Evolutionary conservation across 35 echinoderm and acorn worm genomes (phyloP), one percentile per base, ranked within the genome.

Genomic region (Ophiothrix spiculata): DNA sequence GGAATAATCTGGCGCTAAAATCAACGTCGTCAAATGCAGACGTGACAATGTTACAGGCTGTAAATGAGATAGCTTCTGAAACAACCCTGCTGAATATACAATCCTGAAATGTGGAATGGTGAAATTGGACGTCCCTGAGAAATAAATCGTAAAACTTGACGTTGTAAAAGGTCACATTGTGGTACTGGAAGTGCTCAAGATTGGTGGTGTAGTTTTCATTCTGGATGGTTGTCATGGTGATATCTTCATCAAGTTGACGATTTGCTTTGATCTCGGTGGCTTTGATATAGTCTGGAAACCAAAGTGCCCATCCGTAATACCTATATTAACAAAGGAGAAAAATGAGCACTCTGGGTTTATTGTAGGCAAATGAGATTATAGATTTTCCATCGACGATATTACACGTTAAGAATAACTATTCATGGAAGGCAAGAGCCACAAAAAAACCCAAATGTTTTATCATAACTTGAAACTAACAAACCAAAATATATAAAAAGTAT

Each of bases 241-340:
- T 69, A 28, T 69, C 29, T 15, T 15, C 17, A 69, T 10, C 60
- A n/a, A 4, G 60, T 4, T 15, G 29, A 25, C 25, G 60, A n/a
- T 69, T 15, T 15, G 8, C 4, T 12, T 2, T 69, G 25, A 69
- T 69, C 2, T 69, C 60, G 60, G 60, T 28, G 29, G 60, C 60
- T 69, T 69, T 69, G 29, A 69, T 69, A n/a, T 69, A 69, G 25
- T 69, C 60, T 69, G 60, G 60, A 69, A 69, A 28, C 60, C 60
- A 69, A 25, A 69, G 29, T 69, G 60, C 60, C 60, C 60, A 69
- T 10, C 60, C 60, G 23, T 28, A 6, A 69, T 69, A 69, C 23
- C 60, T 69, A 19, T 49, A n/a, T n/a, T n/a, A n/a, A n/a, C n/a
- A n/a, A n/a, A n/a, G n/a, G n/a, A n/a, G n/a, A n/a, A n/a, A n/a